Base-by-base conservation (phyloP, 2,888 invertebrate genomes). In the Pyrochroa serraticornis region DNA sequence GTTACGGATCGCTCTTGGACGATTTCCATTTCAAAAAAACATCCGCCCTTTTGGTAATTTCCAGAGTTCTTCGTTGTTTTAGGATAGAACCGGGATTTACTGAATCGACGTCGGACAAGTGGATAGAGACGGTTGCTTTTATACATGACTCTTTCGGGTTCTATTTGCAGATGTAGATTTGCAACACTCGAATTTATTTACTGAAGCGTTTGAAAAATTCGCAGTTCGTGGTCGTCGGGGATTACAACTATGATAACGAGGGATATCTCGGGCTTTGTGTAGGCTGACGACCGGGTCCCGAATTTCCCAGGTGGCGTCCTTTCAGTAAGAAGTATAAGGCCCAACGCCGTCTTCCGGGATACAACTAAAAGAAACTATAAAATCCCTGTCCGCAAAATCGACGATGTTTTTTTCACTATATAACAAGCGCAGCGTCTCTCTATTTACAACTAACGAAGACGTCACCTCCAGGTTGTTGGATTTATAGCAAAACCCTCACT, bases 131-230 rank as follows among this genome's bases (percentile, higher is more conserved):
- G 22, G 22, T 2, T 5, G 43, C 35, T 49, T 56, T 50, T 43
- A 42, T 38, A 34, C 47, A 47, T 49, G 48, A 36, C 33, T 51
- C n/a, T 45, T 51, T 22, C 10, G 14, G 50, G 22, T 62, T 67
- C 61, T 69, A 65, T 69, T 69, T 70, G 68, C 56, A 61, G 61
- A 66, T 64, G 66, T 65, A 65, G 62, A 69, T 70, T 69, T 68
- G 63, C 63, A 59, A 56, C 61, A 57, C 60, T 63, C 58, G 64
- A 65, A 63, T 64, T 67, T 69, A 65, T 68, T 66, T 64, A 60
- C 63, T 55, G 51, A 51, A 42, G 39, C 54, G 45, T 62, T 58
- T 58, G 58, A 62, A 62, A 56, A 60, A 63, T 58, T 58, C 55
- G 47, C 58, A 35, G 39, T 49, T 55, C 48, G 36, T 45, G 54